These are phyloP conservation scores for Morone saxatilis DNA, from an alignment of 2,113 vertebrate genomes.

Conservation along the genomic window DNA sequence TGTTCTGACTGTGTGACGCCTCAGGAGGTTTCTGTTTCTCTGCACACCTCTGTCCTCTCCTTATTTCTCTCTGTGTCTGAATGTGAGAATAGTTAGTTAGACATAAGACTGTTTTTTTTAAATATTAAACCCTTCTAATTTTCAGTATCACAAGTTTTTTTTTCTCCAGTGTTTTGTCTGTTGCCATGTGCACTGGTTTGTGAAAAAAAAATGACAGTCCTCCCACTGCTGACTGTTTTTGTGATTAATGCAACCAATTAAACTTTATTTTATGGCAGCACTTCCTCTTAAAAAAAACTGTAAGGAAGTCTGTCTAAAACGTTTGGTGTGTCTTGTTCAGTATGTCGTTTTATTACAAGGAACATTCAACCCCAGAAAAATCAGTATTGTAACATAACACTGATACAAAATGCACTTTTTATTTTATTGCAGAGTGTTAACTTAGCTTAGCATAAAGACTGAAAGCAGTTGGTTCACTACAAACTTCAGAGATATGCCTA, in stretches of 20 bases:
- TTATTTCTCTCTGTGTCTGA: constrained; percentile 6
- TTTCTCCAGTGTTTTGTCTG: constrained; percentile 17
- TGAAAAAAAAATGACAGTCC: constrained; percentile 25
- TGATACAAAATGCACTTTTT: too few relatives aligned
- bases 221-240: constrained; percentile 47
- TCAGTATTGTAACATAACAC: not conserved
- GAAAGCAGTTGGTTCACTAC: too few relatives aligned
- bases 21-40: constrained; percentile 42
- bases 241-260: constrained; percentile 68
- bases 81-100: constrained; percentile 5
- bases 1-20: constrained; percentile 41
- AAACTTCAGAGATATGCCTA: too few relatives aligned
- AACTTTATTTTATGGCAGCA: constrained; percentile 51
- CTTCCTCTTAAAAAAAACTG: not conserved
- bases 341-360: not conserved
- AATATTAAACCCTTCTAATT: constrained; percentile 18
- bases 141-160: constrained; percentile 15
- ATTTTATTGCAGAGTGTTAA: too few relatives aligned
- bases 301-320: not conserved
- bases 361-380: not conserved
- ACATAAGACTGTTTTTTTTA: not conserved
- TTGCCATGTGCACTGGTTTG: constrained; percentile 36
- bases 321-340: not conserved
- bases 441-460: too few relatives aligned
- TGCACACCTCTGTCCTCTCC: constrained; percentile 13